Conservation (phyloP, 2,888 invertebrate genomes). For the Epicampocera succincta region DNA sequence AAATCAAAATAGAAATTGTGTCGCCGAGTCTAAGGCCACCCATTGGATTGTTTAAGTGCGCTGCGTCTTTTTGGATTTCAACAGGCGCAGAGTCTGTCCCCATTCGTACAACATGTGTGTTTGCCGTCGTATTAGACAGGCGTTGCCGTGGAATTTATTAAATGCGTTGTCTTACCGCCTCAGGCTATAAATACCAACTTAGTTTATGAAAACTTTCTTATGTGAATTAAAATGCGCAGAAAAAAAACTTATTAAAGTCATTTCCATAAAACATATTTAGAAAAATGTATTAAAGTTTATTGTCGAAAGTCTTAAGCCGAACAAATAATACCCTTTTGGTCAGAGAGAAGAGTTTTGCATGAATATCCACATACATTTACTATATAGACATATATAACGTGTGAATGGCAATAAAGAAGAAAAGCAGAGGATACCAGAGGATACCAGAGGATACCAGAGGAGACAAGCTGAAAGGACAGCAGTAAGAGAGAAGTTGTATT, state of each 20-base stretch:
- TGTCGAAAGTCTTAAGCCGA: background rate
- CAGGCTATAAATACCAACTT: slow-evolving; percentile 11
- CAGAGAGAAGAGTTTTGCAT: no score
- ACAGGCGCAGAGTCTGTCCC: slow-evolving; percentile 12
- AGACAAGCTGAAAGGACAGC: no score
- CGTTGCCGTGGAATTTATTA: slow-evolving; percentile 53
- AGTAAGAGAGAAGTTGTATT: no score
- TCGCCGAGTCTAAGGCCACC: slow-evolving; percentile 67
- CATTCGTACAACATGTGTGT: slow-evolving; percentile 20
- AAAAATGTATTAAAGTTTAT: no score
- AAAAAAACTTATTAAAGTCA: slow-evolving; percentile 43
- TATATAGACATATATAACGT: no score
- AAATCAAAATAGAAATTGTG: slow-evolving; percentile 42
- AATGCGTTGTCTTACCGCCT: slow-evolving; percentile 50
- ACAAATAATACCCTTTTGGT: slow-evolving; percentile 12
- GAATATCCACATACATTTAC: no score
- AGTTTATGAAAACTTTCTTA: background rate
- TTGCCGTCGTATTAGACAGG: slow-evolving; percentile 28
- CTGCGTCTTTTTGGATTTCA: slow-evolving; percentile 23
- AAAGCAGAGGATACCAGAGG: no score
- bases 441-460: no score
- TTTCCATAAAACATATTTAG: slow-evolving; percentile 32
- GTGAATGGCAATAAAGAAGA: no score
- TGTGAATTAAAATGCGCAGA: slow-evolving; percentile 39
- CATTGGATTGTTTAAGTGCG: slow-evolving; percentile 59